Conservation (phyloP, 2,113 vertebrate genomes). For the Amphiprion ocellaris region DNA sequence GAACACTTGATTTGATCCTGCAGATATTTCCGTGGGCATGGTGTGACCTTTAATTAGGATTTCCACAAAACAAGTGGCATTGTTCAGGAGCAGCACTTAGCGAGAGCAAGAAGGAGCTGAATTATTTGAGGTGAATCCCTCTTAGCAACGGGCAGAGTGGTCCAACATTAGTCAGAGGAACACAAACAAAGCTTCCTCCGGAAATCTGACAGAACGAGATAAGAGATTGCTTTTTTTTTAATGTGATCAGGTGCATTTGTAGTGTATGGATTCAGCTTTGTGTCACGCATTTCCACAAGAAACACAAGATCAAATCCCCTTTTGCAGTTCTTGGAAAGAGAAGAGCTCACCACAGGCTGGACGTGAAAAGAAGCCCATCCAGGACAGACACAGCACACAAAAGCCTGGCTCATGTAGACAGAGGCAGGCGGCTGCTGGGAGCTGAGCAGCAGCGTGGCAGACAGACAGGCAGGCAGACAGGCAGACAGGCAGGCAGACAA, state of each 20-base stretch:
- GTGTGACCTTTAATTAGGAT: conserved; percentile 22
- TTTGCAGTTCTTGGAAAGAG: conserved; percentile 46
- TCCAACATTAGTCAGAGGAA: conserved; percentile 13
- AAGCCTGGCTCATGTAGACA: conserved; percentile 73
- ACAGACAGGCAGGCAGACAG: conserved; percentile 43
- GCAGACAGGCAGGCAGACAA: neutral
- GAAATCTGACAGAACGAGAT: conserved; percentile 24
- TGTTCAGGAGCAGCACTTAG: neutral
- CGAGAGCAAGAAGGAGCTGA: neutral
- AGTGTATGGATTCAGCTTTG: neutral
- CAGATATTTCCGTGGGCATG: neutral
- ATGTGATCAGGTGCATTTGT: neutral
- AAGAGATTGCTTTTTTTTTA: neutral
- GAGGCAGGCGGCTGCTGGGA: conserved; percentile 62
- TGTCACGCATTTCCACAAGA: conserved; percentile 8
- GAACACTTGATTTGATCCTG: neutral
- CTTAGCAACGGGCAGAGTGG: neutral
- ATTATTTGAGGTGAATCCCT: neutral
- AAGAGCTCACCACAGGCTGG: conserved; percentile 36
- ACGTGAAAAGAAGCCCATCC: conserved; percentile 64
- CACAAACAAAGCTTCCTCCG: conserved; percentile 40
- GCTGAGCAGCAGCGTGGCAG: conserved; percentile 58
- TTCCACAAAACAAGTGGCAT: neutral
- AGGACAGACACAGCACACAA: conserved; percentile 66
- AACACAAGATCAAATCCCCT: conserved; percentile 6